A percentile compares a stretch with the other conserved stretches of the same genome.
These are phyloP conservation scores for Amphipoea lucens DNA, from an alignment of 2,888 invertebrate genomes.

Conservation along the genomic window DNA sequence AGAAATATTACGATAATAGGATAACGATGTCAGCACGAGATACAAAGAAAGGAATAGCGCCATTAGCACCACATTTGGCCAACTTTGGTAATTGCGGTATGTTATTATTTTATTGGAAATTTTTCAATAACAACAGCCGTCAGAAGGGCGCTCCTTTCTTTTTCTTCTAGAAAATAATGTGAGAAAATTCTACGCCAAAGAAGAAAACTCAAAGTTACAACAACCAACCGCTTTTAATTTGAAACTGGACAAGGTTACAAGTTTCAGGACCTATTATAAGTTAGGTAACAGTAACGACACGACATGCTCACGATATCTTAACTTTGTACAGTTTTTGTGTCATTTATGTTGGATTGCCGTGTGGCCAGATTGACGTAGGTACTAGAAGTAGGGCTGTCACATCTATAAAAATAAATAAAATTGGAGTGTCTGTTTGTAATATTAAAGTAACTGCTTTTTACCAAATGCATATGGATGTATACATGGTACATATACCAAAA, in stretches of 20 bases:
- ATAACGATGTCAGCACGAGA: not conserved
- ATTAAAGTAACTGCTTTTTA: too few relatives aligned
- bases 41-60: not conserved
- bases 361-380: conserved; percentile 41
- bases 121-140: not conserved
- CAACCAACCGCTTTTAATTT: conserved; percentile 8
- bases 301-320: conserved; percentile 31
- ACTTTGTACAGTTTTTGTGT: conserved; percentile 37
- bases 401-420: too few relatives aligned
- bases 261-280: conserved; percentile 29
- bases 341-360: conserved; percentile 31
- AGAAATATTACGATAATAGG: too few relatives aligned
- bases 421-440: too few relatives aligned
- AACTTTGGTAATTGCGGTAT: not conserved
- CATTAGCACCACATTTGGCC: not conserved
- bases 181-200: not conserved
- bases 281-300: conserved; percentile 27
- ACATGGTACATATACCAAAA: too few relatives aligned
- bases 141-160: too few relatives aligned
- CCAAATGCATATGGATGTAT: too few relatives aligned
- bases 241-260: conserved; percentile 21
- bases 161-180: not conserved
- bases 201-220: conserved; percentile 11
- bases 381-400: conserved; percentile 32
- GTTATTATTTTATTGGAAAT: not conserved